Conservation (phyloP, 2,113 vertebrate species). For the Cyprinodon variegatus region DNA sequence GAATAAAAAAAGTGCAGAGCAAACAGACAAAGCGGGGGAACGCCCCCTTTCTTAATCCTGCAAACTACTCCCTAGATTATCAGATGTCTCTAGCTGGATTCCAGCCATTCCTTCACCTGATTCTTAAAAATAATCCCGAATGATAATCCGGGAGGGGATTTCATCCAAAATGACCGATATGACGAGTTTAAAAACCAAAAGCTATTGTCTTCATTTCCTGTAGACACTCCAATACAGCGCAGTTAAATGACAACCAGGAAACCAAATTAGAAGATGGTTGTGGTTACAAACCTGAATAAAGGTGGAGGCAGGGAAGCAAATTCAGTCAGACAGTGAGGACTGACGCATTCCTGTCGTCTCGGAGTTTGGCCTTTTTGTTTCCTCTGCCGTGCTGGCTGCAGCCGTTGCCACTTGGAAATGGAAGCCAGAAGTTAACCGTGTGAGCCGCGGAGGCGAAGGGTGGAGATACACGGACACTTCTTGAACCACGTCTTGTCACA, state of each 20-base stretch:
- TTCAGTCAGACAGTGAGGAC: constrained; percentile 15
- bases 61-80: constrained; percentile 68
- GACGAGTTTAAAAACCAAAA: background rate
- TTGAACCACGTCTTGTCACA: constrained; percentile 31
- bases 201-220: background rate
- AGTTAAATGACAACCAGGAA: background rate
- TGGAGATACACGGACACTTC: background rate
- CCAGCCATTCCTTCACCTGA: constrained; percentile 30
- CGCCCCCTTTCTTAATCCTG: constrained; percentile 74
- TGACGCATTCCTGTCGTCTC: constrained; percentile 47
- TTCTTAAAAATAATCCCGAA: background rate
- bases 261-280: background rate
- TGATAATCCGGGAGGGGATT: background rate
- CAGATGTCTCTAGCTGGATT: constrained; percentile 61
- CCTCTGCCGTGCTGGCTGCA: constrained; percentile 45
- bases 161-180: background rate
- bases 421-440: constrained; percentile 24
- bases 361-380: constrained; percentile 63
- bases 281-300: constrained; percentile 50
- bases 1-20: constrained; percentile 53
- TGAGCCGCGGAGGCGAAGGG: background rate
- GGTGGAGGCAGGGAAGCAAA: background rate
- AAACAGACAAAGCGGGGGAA: constrained; percentile 81
- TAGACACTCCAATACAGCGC: constrained; percentile 10
- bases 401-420: constrained; percentile 41